Evolutionary conservation across 2,797 vertebrate species (phyloP), one percentile per base, ranked within the genome.

Genomic region (Microchirus variegatus): DNA sequence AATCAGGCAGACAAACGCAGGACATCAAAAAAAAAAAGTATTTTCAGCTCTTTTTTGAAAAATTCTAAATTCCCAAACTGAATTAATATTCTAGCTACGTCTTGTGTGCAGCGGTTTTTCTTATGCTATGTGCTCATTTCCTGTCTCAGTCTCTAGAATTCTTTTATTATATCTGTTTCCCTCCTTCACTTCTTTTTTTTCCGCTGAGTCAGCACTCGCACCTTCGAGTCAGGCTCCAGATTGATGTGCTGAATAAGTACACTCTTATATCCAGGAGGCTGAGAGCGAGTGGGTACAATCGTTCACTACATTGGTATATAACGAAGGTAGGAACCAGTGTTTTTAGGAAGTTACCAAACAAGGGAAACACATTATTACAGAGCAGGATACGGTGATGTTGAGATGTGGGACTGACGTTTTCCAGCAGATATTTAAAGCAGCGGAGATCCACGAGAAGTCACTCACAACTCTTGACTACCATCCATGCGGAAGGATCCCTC

Each of bases 161-260:
- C n/a, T 52, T 63, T 66, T 56, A 75, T 66, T 55, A 57, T 57
- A 15, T 59, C 35, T 48, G n/a, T 45, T 11, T 77, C 50, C 19
- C 4, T 59, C 18, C 18, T 59, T 9, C 16, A 0, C 42, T 51
- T 51, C 19, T 31, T 74, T 69, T 44, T 31, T 74, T 69, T 44
- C 53, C 74, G 78, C 82, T 80, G 83, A 85, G 64, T 88, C 81
- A 75, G 80, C 38, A 50, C 47, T 69, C 80, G 63, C 50, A 61
- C 64, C 52, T 59, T 56, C 70, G 65, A 52, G 65, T 45, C 47
- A 56, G 59, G 49, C 42, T 59, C 69, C 53, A 57, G 60, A 67
- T 66, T 73, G 67, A 70, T 74, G 60, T 77, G 76, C 77, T 84
- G 78, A 89, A 74, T 77, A 79, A 68, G 77, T 31, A 31, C 8